Evolutionary conservation across 1,140 invertebrate genomes (phyloP).

Genomic region (Araneus ventricosus): DNA sequence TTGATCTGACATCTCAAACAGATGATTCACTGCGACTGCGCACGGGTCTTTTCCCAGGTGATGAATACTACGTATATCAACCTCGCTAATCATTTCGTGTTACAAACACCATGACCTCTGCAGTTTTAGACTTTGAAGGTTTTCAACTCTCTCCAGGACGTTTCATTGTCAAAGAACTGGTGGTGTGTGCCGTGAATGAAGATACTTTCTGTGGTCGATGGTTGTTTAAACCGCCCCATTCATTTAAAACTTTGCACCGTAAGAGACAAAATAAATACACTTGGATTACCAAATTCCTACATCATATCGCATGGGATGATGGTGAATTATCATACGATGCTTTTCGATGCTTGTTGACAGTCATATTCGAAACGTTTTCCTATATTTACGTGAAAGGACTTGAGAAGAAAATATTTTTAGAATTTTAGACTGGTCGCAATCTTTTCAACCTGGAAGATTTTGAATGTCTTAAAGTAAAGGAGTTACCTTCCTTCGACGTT

Average conservation of each 20-base stretch:
- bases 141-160: background rate
- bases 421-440: background rate
- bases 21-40: background rate
- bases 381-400: background rate
- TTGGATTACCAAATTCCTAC: background rate
- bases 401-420: background rate
- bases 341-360: background rate
- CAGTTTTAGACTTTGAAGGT: background rate
- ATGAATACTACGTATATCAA: constrained; percentile 9
- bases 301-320: background rate
- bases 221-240: background rate
- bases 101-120: background rate
- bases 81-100: background rate
- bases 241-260: background rate
- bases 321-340: background rate
- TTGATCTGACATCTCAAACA: constrained; percentile 24
- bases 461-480: background rate
- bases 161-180: background rate
- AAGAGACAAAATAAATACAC: background rate
- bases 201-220: background rate
- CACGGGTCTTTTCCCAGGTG: constrained; percentile 3
- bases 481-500: background rate
- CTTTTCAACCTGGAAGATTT: background rate
- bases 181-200: background rate
- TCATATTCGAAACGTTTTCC: background rate